phyloP scores from a whole-genome alignment of 2,888 invertebrate species.

The Nesidiocoris tenuis region DNA sequence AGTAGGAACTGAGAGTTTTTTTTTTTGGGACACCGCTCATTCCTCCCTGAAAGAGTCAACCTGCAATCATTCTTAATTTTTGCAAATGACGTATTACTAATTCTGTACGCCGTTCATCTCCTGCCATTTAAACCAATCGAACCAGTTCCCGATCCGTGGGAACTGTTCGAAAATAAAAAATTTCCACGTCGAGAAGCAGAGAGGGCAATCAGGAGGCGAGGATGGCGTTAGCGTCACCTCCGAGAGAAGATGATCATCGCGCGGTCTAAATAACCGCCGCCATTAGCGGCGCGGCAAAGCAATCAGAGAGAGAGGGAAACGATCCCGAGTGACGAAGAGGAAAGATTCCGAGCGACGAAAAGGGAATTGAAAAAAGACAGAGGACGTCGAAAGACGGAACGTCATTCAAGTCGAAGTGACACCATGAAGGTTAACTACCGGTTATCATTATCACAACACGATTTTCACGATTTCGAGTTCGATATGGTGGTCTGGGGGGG shows the following conservation, averaged over 20 bases:
- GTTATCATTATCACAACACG: too few species aligned
- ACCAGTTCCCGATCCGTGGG: neutral
- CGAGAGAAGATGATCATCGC: neutral
- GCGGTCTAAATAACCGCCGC: neutral
- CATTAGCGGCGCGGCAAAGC: neutral
- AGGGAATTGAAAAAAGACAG: neutral
- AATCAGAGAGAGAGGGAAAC: neutral
- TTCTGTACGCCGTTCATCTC: too few species aligned
- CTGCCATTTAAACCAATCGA: neutral
- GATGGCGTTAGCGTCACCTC: neutral
- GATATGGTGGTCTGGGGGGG: too few species aligned
- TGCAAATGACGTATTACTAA: too few species aligned
- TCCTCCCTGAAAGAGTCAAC: too few species aligned
- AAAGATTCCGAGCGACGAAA: neutral
- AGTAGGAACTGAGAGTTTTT: too few species aligned
- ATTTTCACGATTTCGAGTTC: too few species aligned
- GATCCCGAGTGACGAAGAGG: neutral
- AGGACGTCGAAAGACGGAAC: too few species aligned
- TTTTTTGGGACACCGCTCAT: too few species aligned
- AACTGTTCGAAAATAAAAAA: neutral
- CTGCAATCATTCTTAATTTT: too few species aligned
- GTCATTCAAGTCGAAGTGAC: neutral
- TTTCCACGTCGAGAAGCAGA: neutral
- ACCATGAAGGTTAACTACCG: too few species aligned
- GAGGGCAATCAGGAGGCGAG: neutral